Evolutionary conservation across 2,113 vertebrate genomes (phyloP).

Genomic region (Sturnira hondurensis): DNA sequence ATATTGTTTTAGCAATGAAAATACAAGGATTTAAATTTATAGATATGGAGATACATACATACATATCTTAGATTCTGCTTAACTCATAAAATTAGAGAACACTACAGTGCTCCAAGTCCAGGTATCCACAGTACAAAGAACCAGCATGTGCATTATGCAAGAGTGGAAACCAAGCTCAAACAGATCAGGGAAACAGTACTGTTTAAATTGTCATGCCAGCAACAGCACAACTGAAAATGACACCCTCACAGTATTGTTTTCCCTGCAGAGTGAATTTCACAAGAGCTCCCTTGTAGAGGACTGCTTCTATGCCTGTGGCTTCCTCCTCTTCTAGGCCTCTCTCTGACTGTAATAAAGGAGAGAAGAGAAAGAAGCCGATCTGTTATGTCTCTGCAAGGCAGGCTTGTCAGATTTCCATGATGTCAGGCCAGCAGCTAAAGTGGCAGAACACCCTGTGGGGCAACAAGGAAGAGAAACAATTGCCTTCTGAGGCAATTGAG

Average conservation of each 20-base stretch:
- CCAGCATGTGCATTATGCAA: slow-evolving; percentile 52
- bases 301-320: fast-evolving
- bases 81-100: slow-evolving; percentile 1
- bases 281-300: background rate
- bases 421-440: background rate
- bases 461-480: background rate
- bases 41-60: background rate
- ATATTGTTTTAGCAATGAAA: slow-evolving; percentile 8
- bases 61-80: background rate
- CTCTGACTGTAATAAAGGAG: slow-evolving; percentile 8
- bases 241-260: slow-evolving; percentile 34
- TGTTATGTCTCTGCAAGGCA: background rate
- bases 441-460: slow-evolving; percentile 5
- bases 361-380: slow-evolving; percentile 18
- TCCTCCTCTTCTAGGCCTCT: slow-evolving; percentile 21
- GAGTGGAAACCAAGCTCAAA: slow-evolving; percentile 23
- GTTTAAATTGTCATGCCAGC: background rate
- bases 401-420: slow-evolving; percentile 38
- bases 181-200: background rate
- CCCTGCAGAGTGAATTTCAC: slow-evolving; percentile 18
- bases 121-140: slow-evolving; percentile 1
- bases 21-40: background rate
- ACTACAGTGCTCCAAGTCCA: background rate
- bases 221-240: slow-evolving; percentile 22
- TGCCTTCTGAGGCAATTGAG: background rate